phyloP scores from a whole-genome alignment of 2,888 invertebrate genomes.

The Chymomyza procnemis region DNA sequence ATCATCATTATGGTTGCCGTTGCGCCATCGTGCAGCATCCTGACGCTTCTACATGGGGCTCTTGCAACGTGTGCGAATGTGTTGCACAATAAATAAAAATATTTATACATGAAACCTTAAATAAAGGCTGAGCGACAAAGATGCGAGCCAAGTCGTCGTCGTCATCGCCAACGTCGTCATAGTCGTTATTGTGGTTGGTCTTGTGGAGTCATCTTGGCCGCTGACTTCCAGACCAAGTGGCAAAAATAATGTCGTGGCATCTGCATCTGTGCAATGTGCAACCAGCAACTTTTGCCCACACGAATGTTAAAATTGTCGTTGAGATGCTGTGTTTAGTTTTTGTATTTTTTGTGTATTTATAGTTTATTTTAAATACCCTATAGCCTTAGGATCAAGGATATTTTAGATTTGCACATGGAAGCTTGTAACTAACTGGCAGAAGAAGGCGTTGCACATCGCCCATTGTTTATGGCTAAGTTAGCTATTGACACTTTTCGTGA shows the following conservation, averaged over 20 bases:
- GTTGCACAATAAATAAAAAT: slow-evolving; percentile 74
- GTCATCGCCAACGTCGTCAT: slow-evolving; percentile 15
- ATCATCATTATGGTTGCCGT: slow-evolving; percentile 69
- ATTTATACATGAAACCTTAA: slow-evolving; percentile 73
- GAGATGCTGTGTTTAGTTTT: slow-evolving; percentile 6
- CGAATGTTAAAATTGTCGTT: slow-evolving; percentile 58
- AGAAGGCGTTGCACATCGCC: background rate
- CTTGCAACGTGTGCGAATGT: slow-evolving; percentile 69
- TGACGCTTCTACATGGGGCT: slow-evolving; percentile 24
- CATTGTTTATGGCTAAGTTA: background rate
- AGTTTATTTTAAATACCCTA: slow-evolving; percentile 24
- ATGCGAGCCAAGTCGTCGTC: slow-evolving; percentile 45
- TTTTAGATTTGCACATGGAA: background rate
- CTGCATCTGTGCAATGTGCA: slow-evolving; percentile 68
- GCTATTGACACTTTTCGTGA: background rate
- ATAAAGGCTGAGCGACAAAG: slow-evolving; percentile 73
- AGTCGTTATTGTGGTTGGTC: slow-evolving; percentile 23
- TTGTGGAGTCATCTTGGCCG: slow-evolving; percentile 31
- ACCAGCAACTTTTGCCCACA: slow-evolving; percentile 53
- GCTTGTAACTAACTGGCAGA: background rate
- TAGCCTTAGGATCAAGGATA: background rate
- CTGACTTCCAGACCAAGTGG: slow-evolving; percentile 58
- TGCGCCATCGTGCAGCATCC: slow-evolving; percentile 41
- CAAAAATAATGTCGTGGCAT: slow-evolving; percentile 72
- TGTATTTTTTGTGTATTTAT: slow-evolving; percentile 6